Base-by-base conservation (phyloP, 1,140 invertebrate genomes). In the Pogonus chalceus region DNA sequence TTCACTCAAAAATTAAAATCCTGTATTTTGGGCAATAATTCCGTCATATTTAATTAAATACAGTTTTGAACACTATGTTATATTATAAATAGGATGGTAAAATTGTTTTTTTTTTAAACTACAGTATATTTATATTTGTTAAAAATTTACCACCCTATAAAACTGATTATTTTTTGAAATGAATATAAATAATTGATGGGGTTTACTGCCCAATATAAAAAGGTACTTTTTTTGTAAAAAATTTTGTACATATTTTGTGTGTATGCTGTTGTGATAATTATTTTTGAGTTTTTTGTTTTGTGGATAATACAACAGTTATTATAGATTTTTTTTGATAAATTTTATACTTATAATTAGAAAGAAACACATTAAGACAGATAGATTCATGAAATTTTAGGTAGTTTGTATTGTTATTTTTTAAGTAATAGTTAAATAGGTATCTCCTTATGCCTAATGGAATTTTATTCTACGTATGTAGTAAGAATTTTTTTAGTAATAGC, bases 341-440 rank as follows among this genome's bases (percentile, higher is more conserved):
- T 31, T 31, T 7, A 31, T 31, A 7, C 26, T 7, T 31, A 7
- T 7, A 31, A 7, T 31, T 31, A 31, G 46, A 48, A 48, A 48
- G 10, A 18, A 18, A 48, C 14, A 24, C 20, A 16, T 54, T 53
- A 52, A 52, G 56, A 56, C 51, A 43, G 53, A 56, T 52, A 56
- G 50, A 52, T 37, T 35, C 9, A 39, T 37, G 16, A 26, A 23
- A n/a, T n/a, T n/a, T n/a, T n/a, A n/a, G n/a, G n/a, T 23, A 39
- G 23, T 47, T 51, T 51, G 53, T 54, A 54, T 58, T 55, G 54
- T 31, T 26, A 50, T 37, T 23, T n/a, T n/a, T n/a, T n/a, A n/a
- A n/a, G n/a, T 43, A 39, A 26, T 55, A 23, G 51, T 18, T 24
- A 24, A 3, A 35, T 37, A 51, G 35, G 35, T 51, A 55, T 46